These are phyloP conservation scores for Orius insidiosus DNA, from an alignment of 1,140 invertebrate species.

Conservation along the genomic window DNA sequence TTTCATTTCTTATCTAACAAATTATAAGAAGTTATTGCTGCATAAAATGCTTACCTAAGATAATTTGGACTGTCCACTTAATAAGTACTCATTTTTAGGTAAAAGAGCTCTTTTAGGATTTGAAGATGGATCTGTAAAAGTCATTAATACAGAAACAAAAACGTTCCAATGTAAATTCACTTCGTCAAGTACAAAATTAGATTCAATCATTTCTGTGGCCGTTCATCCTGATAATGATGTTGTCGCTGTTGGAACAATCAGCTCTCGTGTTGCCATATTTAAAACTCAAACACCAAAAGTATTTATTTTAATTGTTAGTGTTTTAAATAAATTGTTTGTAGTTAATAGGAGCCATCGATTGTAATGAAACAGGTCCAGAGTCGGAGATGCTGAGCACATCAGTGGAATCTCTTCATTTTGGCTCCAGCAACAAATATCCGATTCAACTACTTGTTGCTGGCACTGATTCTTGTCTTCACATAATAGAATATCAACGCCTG, in stretches of 20 bases:
- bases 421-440: too few relatives aligned
- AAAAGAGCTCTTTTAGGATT: conserved; percentile 3
- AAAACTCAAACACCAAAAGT: conserved; percentile 7
- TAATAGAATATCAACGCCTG: too few relatives aligned
- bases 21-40: background rate
- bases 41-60: background rate
- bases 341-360: too few relatives aligned
- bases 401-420: too few relatives aligned
- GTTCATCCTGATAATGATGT: conserved; percentile 5
- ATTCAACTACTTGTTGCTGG: too few relatives aligned
- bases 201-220: background rate
- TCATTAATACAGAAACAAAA: conserved; percentile 1
- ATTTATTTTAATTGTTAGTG: background rate
- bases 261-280: background rate
- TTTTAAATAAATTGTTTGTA: too few relatives aligned
- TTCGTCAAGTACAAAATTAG: background rate
- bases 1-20: background rate
- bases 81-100: background rate
- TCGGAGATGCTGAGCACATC: too few relatives aligned
- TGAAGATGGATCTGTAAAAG: conserved; percentile 4
- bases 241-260: conserved; percentile 1
- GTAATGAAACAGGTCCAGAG: too few relatives aligned
- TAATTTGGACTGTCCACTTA: background rate
- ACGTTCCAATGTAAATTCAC: background rate
- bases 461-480: too few relatives aligned